Percentiles rank a stretch among this genome's conserved stretches.
These are phyloP conservation scores for Stegophylla sp. DNA, from an alignment of 2,888 invertebrate genomes.

Conservation along the genomic window DNA sequence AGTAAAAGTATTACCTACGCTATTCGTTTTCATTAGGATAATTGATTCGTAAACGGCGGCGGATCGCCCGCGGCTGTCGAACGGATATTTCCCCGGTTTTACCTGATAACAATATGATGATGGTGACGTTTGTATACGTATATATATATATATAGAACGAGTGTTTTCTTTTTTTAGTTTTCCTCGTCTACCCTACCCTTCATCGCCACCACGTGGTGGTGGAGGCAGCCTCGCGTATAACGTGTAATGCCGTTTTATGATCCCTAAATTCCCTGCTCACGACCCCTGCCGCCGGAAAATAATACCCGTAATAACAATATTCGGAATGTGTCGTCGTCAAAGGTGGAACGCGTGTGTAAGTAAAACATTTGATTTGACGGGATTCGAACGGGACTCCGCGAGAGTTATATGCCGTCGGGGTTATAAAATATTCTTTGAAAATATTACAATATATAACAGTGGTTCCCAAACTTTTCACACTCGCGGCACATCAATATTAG, in stretches of 20 bases:
- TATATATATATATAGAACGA: neutral
- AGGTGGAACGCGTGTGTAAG: neutral
- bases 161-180: neutral
- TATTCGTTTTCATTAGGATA: slow-evolving; percentile 38
- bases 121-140: too few relatives aligned
- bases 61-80: neutral
- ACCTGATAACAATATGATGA: neutral
- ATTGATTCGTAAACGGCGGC: slow-evolving; percentile 14
- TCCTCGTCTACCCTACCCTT: neutral
- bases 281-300: too few relatives aligned
- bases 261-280: neutral
- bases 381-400: too few relatives aligned
- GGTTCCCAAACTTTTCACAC: too few relatives aligned
- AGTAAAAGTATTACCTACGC: too few relatives aligned
- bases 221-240: neutral
- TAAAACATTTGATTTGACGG: too few relatives aligned
- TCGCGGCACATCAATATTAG: too few relatives aligned
- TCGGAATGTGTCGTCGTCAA: neutral
- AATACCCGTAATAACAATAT: too few relatives aligned
- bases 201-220: neutral
- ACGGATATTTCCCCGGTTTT: neutral
- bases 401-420: too few relatives aligned
- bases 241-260: neutral
- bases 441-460: too few relatives aligned
- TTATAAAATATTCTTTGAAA: too few relatives aligned